These are phyloP conservation scores for Hydrocynus forskahlii DNA, from an alignment of 2,797 vertebrate genomes.

Conservation along the genomic window DNA sequence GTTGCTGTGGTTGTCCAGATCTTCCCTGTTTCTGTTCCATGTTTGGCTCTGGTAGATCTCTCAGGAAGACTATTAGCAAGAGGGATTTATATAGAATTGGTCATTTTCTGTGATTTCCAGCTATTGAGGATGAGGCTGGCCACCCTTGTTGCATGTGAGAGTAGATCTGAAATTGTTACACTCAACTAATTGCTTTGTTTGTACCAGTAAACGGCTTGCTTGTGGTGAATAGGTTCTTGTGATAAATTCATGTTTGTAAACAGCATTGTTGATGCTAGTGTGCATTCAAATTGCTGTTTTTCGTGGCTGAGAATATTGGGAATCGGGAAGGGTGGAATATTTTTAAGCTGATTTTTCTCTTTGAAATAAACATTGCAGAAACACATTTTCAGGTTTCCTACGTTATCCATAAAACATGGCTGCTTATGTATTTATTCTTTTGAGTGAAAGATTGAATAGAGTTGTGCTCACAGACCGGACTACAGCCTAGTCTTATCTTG, in stretches of 20 bases:
- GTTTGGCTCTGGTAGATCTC: no score
- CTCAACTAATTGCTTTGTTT: neutral
- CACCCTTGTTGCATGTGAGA: neutral
- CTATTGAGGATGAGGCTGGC: neutral
- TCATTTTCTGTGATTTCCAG: neutral
- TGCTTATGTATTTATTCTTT: neutral
- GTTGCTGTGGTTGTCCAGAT: no score
- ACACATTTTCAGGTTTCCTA: neutral
- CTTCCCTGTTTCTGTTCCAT: no score
- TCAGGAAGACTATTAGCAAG: neutral
- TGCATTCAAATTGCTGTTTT: neutral
- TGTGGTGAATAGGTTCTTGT: neutral
- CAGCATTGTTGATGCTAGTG: neutral
- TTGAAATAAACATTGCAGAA: conserved; percentile 1
- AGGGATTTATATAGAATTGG: neutral
- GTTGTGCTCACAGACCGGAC: neutral
- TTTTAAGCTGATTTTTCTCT: neutral
- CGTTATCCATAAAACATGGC: neutral
- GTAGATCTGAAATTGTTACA: neutral
- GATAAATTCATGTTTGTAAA: neutral
- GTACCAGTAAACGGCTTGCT: neutral
- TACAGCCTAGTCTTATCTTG: neutral
- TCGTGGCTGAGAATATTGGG: neutral
- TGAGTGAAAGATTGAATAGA: neutral
- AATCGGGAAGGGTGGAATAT: neutral